These are phyloP conservation scores for Branchellion lobata DNA, from an alignment of 2,888 invertebrate genomes.

Conservation along the genomic window DNA sequence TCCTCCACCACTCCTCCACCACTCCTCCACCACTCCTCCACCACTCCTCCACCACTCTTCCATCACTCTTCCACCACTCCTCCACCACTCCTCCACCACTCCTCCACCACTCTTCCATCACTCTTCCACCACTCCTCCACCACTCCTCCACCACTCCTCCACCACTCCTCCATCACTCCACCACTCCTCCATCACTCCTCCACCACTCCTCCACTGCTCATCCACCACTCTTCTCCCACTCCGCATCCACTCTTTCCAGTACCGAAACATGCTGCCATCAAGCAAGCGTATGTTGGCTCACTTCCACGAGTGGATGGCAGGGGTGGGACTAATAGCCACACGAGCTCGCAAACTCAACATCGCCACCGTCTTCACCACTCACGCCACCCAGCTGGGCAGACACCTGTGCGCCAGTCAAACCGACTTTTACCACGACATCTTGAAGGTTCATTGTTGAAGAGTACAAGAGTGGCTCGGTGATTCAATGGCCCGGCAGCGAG, in stretches of 20 bases:
- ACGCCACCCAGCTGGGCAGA: constrained; percentile 92
- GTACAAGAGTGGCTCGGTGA: background rate
- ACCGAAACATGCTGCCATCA: constrained; percentile 57
- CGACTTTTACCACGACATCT: constrained; percentile 96
- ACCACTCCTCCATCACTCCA: no score
- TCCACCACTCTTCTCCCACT: background rate
- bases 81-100: background rate
- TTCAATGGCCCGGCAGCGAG: no score
- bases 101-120: no score
- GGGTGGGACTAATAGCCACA: constrained; percentile 83
- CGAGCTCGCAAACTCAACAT: constrained; percentile 82
- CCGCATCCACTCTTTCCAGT: constrained; percentile 44
- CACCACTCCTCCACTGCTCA: background rate
- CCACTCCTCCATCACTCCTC: no score
- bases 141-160: background rate
- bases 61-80: no score
- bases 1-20: no score
- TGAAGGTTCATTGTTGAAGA: constrained; percentile 63
- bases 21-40: no score
- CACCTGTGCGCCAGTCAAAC: constrained; percentile 95
- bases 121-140: no score
- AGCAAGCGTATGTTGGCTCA: constrained; percentile 74
- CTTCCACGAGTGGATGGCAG: constrained; percentile 99
- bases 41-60: no score
- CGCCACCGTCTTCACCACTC: constrained; percentile 96